Percentiles rank a stretch among this genome's conserved stretches.
Conservation (phyloP, 2,888 invertebrate genomes). For the Pantelozetes paolii region DNA sequence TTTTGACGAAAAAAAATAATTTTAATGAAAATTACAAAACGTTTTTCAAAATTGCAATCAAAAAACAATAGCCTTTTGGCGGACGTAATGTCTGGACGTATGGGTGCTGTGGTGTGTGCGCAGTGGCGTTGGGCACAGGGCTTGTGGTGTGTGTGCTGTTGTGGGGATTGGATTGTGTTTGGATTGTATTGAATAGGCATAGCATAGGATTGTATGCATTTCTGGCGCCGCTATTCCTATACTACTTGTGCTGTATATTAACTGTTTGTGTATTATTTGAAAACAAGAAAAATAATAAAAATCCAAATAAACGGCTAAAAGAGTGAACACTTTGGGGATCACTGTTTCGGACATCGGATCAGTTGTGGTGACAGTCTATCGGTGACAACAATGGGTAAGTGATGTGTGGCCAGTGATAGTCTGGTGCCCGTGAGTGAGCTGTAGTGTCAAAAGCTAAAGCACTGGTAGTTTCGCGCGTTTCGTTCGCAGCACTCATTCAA, state of each 20-base stretch:
- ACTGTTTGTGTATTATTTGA: slow-evolving; percentile 25
- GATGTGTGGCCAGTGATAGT: neutral
- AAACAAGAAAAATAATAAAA: neutral
- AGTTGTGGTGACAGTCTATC: neutral
- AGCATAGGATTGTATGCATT: neutral
- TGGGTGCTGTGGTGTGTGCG: neutral
- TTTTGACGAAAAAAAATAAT: no score
- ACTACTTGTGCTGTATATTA: neutral
- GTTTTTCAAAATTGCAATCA: no score
- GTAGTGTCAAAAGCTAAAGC: neutral
- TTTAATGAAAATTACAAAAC: no score
- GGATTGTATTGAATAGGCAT: no score
- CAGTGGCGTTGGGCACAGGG: neutral
- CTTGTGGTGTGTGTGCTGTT: neutral
- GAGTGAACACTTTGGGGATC: neutral
- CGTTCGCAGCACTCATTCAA: no score
- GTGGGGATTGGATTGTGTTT: slow-evolving; percentile 10
- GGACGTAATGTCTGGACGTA: neutral
- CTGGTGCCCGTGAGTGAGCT: neutral
- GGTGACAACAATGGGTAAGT: slow-evolving; percentile 18
- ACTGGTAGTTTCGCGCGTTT: no score
- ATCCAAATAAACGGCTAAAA: neutral
- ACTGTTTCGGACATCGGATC: no score
- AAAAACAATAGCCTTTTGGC: no score
- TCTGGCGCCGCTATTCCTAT: slow-evolving; percentile 5